Evolutionary conservation across 2,797 vertebrate genomes (phyloP).

Genomic region (Mormyrus hasselquistii): DNA sequence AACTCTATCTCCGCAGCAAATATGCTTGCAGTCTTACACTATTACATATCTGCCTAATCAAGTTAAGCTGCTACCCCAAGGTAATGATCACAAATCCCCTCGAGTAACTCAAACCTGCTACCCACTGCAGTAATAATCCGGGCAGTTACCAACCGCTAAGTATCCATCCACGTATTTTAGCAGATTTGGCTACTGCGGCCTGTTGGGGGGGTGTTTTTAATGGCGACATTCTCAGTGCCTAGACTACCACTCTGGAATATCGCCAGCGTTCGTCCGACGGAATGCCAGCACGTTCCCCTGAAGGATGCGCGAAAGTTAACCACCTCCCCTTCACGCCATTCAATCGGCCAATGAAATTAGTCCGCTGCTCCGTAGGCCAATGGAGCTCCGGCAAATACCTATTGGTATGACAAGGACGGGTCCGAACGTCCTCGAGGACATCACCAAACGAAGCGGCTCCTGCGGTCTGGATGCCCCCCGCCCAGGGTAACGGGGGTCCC

Average conservation of each 20-base stretch:
- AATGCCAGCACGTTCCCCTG: not conserved
- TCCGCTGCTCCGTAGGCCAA: not conserved
- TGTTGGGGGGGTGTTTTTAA: not conserved
- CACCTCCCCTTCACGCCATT: not conserved
- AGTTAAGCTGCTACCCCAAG: not conserved
- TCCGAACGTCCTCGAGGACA: not conserved
- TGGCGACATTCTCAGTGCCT: not conserved
- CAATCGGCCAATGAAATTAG: not conserved
- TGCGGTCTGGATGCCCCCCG: not conserved
- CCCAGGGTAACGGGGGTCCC: not conserved
- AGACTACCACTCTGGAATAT: not conserved
- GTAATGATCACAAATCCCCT: not conserved
- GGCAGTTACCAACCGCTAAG: not conserved
- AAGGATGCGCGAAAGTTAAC: not conserved
- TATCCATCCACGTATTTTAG: not conserved
- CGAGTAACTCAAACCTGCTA: not conserved
- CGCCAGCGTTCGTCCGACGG: not conserved
- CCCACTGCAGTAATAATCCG: not conserved
- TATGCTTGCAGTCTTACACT: not conserved
- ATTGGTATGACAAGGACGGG: not conserved
- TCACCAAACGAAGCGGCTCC: not conserved
- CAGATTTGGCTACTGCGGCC: not conserved
- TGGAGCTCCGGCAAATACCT: not conserved
- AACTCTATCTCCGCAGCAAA: not conserved
- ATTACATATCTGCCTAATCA: not conserved